phyloP scores from a whole-genome alignment of 2,113 vertebrate genomes.

The Danionella cerebrum region DNA sequence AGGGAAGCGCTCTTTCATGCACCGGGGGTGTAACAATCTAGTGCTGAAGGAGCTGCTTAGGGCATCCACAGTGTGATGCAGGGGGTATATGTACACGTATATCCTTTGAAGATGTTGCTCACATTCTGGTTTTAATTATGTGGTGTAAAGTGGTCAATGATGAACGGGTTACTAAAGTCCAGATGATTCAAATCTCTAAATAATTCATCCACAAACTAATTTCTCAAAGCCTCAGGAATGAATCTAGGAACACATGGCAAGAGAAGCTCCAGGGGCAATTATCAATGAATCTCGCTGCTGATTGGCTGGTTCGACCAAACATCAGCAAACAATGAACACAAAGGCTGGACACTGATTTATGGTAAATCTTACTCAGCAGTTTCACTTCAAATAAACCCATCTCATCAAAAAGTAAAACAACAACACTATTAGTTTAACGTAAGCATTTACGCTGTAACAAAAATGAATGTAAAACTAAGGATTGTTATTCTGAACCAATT shows the following conservation, averaged over 20 bases:
- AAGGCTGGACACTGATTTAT: not conserved
- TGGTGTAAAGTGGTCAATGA: not conserved
- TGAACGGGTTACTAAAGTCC: not conserved
- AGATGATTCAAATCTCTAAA: not conserved
- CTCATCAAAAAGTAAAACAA: too few relatives aligned
- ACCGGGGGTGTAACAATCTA: too few relatives aligned
- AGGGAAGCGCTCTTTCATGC: too few relatives aligned
- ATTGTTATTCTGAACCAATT: too few relatives aligned
- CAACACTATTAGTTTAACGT: too few relatives aligned
- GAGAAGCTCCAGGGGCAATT: not conserved
- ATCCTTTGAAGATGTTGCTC: too few relatives aligned
- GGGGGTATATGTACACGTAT: too few relatives aligned
- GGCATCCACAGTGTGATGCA: too few relatives aligned
- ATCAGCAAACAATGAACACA: constrained; percentile 14
- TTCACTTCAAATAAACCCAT: too few relatives aligned
- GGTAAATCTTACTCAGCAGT: not conserved
- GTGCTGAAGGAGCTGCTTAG: too few relatives aligned
- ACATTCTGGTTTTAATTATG: not conserved
- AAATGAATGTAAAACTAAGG: too few relatives aligned
- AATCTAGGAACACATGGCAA: not conserved
- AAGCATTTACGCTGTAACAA: too few relatives aligned
- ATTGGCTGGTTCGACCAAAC: constrained; percentile 1
- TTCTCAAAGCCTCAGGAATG: not conserved
- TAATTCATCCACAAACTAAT: not conserved
- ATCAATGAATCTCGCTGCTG: not conserved